Base-by-base conservation (phyloP, 1,140 invertebrate species). In the Holcopasites calliopsidis region DNA sequence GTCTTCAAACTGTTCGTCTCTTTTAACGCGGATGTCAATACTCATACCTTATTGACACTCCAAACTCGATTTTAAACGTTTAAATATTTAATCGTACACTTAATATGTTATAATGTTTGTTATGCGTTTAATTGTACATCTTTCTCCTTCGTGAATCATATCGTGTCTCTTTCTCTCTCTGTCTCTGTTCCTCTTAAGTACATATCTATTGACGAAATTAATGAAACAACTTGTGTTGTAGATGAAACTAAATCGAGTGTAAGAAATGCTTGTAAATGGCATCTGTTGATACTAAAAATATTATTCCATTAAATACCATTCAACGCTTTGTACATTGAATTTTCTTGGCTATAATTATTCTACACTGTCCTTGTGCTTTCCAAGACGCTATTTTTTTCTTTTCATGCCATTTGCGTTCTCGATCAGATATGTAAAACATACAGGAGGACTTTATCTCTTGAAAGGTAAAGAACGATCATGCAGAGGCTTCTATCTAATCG, bases 401-500 rank as follows among this genome's bases (percentile, higher is more conserved):
- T 1, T 8, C 35, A 3, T 35, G 23, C 57, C 57, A 50, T 64
- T 62, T 62, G n/a, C 26, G 10, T 72, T 26, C 18, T 38, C 44
- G 28, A 61, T 33, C 33, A 72, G 58, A 64, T 52, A 72, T 49
- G 69, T 61, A 52, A 38, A 38, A 28, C 16, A 64, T 21, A 61
- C 58, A 60, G 44, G 40, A 52, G 64, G 18, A 52, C 23, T 31
- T 52, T 72, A 72, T 72, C 69, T 72, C 23, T 3, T 28, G n/a
- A n/a, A 50, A 7, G 26, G 58, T 18, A 72, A 64, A 72, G 58
- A 72, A 64, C 35, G 69, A 72, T 72, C 52, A 52, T 64, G 47
- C 58, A 72, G 69, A 38, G 26, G 8, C 58, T 52, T 64, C 33
- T 72, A 72, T 72, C 69, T 72, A 72, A 72, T 72, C 69, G 69